A percentile compares a stretch with the other conserved stretches of the same genome.
Conservation (phyloP, 1,140 invertebrate genomes). For the Psix sp. region DNA sequence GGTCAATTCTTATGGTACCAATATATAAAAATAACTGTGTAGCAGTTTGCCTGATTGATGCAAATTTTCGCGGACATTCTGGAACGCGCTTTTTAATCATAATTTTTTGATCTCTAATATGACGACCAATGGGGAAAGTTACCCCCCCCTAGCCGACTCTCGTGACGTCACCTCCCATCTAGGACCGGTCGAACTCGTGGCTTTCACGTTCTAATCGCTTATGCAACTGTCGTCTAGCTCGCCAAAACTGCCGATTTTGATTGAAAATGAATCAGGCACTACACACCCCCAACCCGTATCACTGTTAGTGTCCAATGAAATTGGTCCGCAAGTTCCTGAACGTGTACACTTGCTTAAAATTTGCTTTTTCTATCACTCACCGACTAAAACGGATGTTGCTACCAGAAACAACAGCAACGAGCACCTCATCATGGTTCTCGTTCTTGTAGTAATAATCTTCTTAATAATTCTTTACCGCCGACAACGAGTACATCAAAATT, state of each 20-base stretch:
- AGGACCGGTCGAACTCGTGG: slow-evolving; percentile 68
- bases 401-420: slow-evolving; percentile 67
- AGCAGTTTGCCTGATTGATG: too few species aligned
- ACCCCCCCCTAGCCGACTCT: slow-evolving; percentile 54
- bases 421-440: slow-evolving; percentile 65
- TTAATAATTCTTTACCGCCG: not conserved
- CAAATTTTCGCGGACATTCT: too few species aligned
- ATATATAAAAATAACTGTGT: too few species aligned
- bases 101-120: slow-evolving; percentile 42
- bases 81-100: too few species aligned
- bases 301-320: slow-evolving; percentile 8
- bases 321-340: not conserved
- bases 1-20: too few species aligned
- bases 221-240: slow-evolving; percentile 71
- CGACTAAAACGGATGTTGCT: slow-evolving; percentile 58
- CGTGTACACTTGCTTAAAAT: slow-evolving; percentile 4
- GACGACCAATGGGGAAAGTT: slow-evolving; percentile 71
- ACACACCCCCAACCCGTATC: slow-evolving; percentile 8
- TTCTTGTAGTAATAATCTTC: slow-evolving; percentile 6
- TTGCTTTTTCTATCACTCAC: slow-evolving; percentile 63
- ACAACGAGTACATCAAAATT: slow-evolving; percentile 19
- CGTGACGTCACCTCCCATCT: slow-evolving; percentile 72
- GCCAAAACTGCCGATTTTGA: slow-evolving; percentile 37
- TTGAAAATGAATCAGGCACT: slow-evolving; percentile 1
- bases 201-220: slow-evolving; percentile 77